Conservation (phyloP, 2,797 vertebrate genomes). For the Tokudaia muenninki region DNA sequence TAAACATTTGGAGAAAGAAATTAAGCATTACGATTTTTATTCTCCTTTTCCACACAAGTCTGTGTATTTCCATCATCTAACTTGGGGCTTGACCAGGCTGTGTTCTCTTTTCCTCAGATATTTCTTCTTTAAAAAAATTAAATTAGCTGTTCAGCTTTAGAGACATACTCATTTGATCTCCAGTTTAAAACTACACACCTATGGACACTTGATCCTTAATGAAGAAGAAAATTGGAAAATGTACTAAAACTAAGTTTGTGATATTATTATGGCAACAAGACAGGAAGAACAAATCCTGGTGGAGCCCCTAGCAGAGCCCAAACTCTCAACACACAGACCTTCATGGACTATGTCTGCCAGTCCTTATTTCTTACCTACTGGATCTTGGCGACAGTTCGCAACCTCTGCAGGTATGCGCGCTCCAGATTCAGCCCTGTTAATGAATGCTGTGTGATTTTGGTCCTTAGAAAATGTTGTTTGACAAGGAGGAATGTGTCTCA, state of each 20-base stretch:
- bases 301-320: neutral
- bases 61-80: neutral
- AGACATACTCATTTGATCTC: constrained; percentile 6
- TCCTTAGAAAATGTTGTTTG: neutral
- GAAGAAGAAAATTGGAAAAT: neutral
- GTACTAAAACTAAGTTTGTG: neutral
- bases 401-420: neutral
- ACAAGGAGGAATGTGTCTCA: neutral
- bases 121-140: neutral
- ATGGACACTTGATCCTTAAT: neutral
- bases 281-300: neutral
- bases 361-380: neutral
- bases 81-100: neutral
- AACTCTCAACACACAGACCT: neutral
- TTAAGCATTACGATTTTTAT: neutral
- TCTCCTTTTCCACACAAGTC: neutral
- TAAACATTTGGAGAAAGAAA: neutral
- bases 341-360: too few species aligned
- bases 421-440: neutral
- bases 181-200: neutral
- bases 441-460: neutral
- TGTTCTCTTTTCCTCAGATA: neutral
- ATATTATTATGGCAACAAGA: constrained; percentile 5
- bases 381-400: neutral
- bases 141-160: constrained; percentile 36